A percentile compares a stretch with the other conserved stretches of the same genome.
These are phyloP conservation scores for Heterodera carotae DNA, from an alignment of 1,140 invertebrate species.

Conservation along the genomic window DNA sequence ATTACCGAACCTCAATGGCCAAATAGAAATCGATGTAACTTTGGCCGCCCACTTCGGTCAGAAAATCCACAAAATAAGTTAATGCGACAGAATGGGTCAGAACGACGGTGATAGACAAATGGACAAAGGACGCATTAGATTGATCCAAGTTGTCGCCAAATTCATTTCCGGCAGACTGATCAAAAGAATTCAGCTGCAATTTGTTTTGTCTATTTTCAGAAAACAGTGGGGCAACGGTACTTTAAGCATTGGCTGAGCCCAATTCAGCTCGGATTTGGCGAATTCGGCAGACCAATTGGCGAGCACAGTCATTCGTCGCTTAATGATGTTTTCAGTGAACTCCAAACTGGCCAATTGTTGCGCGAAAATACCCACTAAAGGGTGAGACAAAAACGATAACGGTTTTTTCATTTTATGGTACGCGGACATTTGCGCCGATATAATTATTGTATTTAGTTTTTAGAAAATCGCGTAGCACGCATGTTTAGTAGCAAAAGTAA, in stretches of 20 bases:
- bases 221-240: background rate
- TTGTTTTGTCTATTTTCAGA: background rate
- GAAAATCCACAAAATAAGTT: slow-evolving; percentile 80
- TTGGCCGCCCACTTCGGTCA: slow-evolving; percentile 75
- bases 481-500: no score
- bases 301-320: slow-evolving; percentile 72
- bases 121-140: slow-evolving; percentile 70
- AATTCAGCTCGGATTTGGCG: slow-evolving; percentile 47
- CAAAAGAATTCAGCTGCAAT: slow-evolving; percentile 4
- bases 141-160: slow-evolving; percentile 66
- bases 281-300: slow-evolving; percentile 36
- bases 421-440: no score
- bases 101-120: slow-evolving; percentile 77
- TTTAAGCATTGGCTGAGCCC: slow-evolving; percentile 39
- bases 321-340: slow-evolving; percentile 78
- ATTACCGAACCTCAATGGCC: slow-evolving; percentile 74
- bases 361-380: slow-evolving; percentile 76
- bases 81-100: slow-evolving; percentile 79
- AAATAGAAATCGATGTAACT: slow-evolving; percentile 80
- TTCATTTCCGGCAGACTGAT: slow-evolving; percentile 6
- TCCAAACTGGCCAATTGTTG: slow-evolving; percentile 84
- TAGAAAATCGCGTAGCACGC: no score
- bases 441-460: no score
- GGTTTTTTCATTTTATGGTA: no score
- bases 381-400: slow-evolving; percentile 28